Conservation (phyloP, 2,888 invertebrate species). For the Balanococcus diminutus region DNA sequence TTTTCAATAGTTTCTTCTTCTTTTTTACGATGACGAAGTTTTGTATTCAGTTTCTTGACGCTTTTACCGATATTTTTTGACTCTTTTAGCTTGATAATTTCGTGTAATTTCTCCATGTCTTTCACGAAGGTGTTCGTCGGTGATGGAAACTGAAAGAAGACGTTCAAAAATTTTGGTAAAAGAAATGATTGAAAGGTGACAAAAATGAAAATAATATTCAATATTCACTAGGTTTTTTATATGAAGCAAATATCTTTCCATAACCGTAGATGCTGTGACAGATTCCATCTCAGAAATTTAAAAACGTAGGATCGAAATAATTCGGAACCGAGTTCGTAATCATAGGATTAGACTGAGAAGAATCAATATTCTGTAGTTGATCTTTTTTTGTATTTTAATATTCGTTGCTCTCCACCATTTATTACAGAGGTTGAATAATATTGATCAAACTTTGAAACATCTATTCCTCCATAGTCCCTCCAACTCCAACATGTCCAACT, state of each 20-base stretch:
- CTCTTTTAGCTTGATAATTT: not conserved
- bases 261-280: not conserved
- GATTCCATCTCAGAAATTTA: slow-evolving; percentile 14
- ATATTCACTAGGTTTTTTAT: not conserved
- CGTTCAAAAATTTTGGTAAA: not conserved
- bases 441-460: no score
- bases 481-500: no score
- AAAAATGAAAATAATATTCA: not conserved
- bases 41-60: not conserved
- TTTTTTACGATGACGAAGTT: not conserved
- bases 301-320: no score
- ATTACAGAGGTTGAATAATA: no score
- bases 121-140: not conserved
- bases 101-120: not conserved
- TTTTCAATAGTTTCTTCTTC: not conserved
- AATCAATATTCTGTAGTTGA: no score
- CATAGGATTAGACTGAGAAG: no score
- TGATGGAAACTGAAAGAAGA: not conserved
- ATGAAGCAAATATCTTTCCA: not conserved
- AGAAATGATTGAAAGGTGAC: not conserved
- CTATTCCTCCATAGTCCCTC: no score
- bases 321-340: no score
- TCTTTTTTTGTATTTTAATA: no score
- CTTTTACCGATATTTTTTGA: not conserved
- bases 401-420: no score